These are phyloP conservation scores for Tribolium castaneum DNA, from an alignment of 1,140 invertebrate species.

Conservation along the genomic window DNA sequence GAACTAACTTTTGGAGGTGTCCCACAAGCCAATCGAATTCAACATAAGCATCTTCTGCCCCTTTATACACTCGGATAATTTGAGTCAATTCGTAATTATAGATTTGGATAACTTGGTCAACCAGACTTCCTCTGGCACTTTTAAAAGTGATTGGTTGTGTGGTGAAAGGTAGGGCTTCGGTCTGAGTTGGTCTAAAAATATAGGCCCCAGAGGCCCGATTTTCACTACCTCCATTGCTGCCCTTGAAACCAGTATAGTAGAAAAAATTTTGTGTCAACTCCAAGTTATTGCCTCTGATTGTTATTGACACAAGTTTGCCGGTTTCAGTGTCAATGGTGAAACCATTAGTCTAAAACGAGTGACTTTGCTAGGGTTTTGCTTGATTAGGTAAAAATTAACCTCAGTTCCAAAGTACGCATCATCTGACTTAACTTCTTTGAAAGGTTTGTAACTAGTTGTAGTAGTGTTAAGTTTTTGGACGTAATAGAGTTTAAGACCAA, in stretches of 20 bases:
- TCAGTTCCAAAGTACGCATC: neutral
- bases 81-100: conserved; percentile 83
- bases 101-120: conserved; percentile 85
- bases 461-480: conserved; percentile 58
- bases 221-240: conserved; percentile 69
- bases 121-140: conserved; percentile 72
- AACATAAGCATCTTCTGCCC: conserved; percentile 60
- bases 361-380: neutral
- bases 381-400: neutral
- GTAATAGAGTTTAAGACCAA: conserved; percentile 74
- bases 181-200: conserved; percentile 79
- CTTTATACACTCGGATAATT: conserved; percentile 79
- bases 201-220: conserved; percentile 74
- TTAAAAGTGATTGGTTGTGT: conserved; percentile 68
- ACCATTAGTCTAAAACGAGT: neutral
- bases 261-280: conserved; percentile 73
- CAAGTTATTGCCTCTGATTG: conserved; percentile 65
- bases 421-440: neutral
- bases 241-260: conserved; percentile 71
- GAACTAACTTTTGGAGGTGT: conserved; percentile 73
- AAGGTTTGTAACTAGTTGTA: neutral
- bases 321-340: conserved; percentile 66
- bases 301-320: conserved; percentile 69
- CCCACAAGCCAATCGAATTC: conserved; percentile 82
- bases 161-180: conserved; percentile 60